Percentiles rank a stretch among this genome's conserved stretches.
Conservation (phyloP, 2,888 invertebrate genomes). For the Choreutis nemorana region DNA sequence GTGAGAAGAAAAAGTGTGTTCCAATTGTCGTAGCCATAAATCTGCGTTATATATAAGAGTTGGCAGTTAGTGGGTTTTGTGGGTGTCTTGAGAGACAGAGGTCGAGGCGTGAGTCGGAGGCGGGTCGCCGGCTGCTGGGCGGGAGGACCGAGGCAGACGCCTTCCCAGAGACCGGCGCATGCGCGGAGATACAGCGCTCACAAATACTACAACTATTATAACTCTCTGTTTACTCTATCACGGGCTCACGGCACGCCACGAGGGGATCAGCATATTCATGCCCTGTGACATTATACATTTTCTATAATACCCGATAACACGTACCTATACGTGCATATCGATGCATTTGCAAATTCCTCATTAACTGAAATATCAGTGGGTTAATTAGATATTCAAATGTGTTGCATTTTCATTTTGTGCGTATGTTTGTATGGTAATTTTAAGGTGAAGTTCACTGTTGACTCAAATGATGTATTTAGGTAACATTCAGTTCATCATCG, state of each 20-base stretch:
- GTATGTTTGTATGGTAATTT: constrained; percentile 60
- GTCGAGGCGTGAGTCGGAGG: constrained; percentile 29
- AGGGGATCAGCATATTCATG: too few species aligned
- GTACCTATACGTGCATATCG: constrained; percentile 8
- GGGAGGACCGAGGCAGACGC: constrained; percentile 58
- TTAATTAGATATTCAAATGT: constrained; percentile 52
- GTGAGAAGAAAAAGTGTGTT: too few species aligned
- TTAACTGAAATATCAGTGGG: constrained; percentile 25
- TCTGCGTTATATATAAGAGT: too few species aligned
- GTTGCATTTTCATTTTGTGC: constrained; percentile 51
- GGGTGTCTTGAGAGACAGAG: constrained; percentile 18
- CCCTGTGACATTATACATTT: too few species aligned
- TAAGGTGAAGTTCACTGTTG: constrained; percentile 63
- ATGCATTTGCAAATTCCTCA: constrained; percentile 14
- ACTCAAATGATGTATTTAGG: too few species aligned
- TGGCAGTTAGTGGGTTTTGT: constrained; percentile 12
- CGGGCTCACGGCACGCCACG: too few species aligned
- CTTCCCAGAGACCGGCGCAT: constrained; percentile 65
- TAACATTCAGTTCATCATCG: too few species aligned
- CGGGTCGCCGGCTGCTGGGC: constrained; percentile 41
- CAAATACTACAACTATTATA: too few species aligned
- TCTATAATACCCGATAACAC: constrained; percentile 14
- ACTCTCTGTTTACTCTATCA: too few species aligned
- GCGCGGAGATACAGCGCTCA: too few species aligned
- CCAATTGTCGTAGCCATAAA: too few species aligned